Base-by-base conservation (phyloP, 2,888 invertebrate genomes). In the Zygaena filipendulae region DNA sequence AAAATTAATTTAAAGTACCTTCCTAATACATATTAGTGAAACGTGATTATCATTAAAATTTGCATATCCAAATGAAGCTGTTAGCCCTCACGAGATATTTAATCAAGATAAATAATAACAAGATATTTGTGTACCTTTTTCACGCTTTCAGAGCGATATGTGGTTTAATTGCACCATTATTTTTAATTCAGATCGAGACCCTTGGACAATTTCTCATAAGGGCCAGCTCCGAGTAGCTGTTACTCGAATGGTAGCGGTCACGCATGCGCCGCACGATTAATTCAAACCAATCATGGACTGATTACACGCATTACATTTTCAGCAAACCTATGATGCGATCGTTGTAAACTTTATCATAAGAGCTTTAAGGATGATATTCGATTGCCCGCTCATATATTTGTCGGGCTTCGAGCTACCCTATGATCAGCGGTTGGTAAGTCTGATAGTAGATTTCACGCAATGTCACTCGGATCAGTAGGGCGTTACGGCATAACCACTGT, bases 251-350 rank as follows among this genome's bases (percentile, higher is more conserved):
- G 74, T 66, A 67, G 71, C 64, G 49, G 74, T 68, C 74, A 74
- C 77, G 77, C 74, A 74, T 74, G 64, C 66, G 45, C 53, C 38
- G 60, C 47, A 58, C 74, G 74, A 74, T 75, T 75, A 77, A 77
- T 77, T 75, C 75, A 67, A 70, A 62, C 75, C 77, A 77, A 77
- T 77, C 75, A 75, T 62, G 57, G 60, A 49, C 61, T 74, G 71
- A 75, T 77, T 75, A 75, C 71, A 74, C 71, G 75, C 72, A 72
- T 75, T 75, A 75, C 46, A 47, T 43, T 42, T 50, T 54, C 52
- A 62, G 68, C 56, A 61, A 59, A 38, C 57, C 53, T 54, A 34
- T 37, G 30, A 33, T 58, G 43, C 61, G 29, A 22, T 19, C 26
- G 12, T 22, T 22, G 27, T 33, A 27, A 29, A 21, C 49, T 42